These are phyloP conservation scores for Eurypyga helias DNA, from an alignment of 2,113 vertebrate species.

Conservation along the genomic window DNA sequence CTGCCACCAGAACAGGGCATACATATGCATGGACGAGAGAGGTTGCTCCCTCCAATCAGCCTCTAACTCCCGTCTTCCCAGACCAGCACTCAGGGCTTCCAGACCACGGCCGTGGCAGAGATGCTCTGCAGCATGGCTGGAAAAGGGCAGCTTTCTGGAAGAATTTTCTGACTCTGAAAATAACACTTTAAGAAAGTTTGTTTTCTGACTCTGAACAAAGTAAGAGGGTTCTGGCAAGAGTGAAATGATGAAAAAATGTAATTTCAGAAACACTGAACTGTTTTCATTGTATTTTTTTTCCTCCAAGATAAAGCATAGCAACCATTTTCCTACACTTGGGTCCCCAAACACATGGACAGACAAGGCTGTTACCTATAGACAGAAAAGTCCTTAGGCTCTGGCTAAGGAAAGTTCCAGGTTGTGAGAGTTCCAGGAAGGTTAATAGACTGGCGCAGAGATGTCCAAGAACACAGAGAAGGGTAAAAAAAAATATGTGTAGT, in stretches of 20 bases:
- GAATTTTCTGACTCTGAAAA: background rate
- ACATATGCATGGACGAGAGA: rapidly evolving
- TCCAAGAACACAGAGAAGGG: background rate
- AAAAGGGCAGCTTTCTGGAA: background rate
- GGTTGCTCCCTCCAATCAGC: background rate
- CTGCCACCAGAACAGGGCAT: background rate
- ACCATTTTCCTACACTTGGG: background rate
- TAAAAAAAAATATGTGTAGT: background rate
- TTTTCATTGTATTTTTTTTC: background rate
- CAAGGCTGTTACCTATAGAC: background rate
- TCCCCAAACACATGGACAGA: background rate
- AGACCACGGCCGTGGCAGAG: background rate
- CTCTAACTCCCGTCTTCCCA: background rate
- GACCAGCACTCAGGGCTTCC: background rate
- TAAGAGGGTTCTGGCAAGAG: background rate
- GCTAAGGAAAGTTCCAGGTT: background rate
- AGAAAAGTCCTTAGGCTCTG: background rate
- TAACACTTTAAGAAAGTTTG: background rate
- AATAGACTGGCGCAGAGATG: background rate
- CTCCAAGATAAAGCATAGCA: background rate
- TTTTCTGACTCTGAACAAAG: background rate
- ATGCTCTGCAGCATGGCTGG: background rate
- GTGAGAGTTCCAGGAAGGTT: background rate
- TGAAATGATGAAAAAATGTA: background rate
- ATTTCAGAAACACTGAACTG: background rate